Percentiles rank a stretch among this genome's conserved stretches.
phyloP scores from a whole-genome alignment of 2,797 vertebrate genomes.

The Crocidura indochinensis region DNA sequence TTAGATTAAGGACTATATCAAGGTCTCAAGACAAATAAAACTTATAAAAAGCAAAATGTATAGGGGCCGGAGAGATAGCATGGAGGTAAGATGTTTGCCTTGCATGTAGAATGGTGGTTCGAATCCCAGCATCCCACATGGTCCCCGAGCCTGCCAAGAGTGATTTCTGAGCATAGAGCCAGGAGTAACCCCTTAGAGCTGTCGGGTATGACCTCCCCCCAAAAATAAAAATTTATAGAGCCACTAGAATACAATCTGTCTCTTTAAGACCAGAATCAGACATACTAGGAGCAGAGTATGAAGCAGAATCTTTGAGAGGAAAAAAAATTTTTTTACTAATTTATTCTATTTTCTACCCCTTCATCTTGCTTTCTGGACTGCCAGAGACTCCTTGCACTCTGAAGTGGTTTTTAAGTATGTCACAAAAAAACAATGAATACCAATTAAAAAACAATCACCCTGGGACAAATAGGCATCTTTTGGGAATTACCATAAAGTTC shows the following conservation, averaged over 20 bases:
- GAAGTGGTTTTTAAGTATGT: constrained; percentile 46
- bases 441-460: constrained; percentile 51
- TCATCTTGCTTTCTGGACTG: constrained; percentile 42
- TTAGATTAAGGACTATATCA: not conserved
- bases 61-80: not conserved
- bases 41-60: not conserved
- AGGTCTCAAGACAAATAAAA: not conserved
- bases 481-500: constrained; percentile 41
- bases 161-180: no score
- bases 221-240: not conserved
- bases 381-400: constrained; percentile 35
- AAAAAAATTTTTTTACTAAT: not conserved
- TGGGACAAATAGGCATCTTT: constrained; percentile 37
- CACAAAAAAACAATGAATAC: constrained; percentile 29
- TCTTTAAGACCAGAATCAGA: not conserved
- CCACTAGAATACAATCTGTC: not conserved
- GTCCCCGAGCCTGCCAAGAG: no score
- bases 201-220: no score
- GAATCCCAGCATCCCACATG: no score
- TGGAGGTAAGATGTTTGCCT: no score
- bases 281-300: not conserved
- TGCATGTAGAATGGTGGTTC: no score
- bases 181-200: no score
- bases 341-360: constrained; percentile 15
- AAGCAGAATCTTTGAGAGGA: not conserved